A percentile compares a stretch with the other conserved stretches of the same genome.
These are phyloP conservation scores for Oryzias celebensis DNA, from an alignment of 2,113 vertebrate species.

Conservation along the genomic window DNA sequence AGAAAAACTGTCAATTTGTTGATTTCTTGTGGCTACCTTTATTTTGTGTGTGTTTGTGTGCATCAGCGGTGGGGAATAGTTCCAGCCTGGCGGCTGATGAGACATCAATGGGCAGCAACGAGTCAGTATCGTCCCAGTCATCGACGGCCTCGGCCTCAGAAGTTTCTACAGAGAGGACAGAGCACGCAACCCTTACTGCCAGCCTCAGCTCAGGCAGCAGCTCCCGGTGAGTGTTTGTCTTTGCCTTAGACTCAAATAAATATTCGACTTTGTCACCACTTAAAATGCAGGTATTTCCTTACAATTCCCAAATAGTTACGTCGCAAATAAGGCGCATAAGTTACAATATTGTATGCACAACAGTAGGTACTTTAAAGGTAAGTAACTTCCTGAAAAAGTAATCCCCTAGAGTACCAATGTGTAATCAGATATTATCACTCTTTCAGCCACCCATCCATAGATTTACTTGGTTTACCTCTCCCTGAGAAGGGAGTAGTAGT, in stretches of 20 bases:
- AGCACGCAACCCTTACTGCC: constrained; percentile 69
- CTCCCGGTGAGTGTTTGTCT: constrained; percentile 63
- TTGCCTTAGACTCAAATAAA: constrained; percentile 1
- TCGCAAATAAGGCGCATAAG: neutral
- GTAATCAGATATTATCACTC: too few relatives aligned
- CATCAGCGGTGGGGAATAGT: constrained; percentile 67
- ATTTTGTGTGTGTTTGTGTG: neutral
- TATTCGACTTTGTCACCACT: neutral
- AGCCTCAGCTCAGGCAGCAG: constrained; percentile 71
- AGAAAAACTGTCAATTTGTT: neutral
- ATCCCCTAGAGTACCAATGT: too few relatives aligned
- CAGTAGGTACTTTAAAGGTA: too few relatives aligned
- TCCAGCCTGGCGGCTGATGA: constrained; percentile 78
- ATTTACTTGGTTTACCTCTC: too few relatives aligned
- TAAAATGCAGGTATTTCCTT: neutral
- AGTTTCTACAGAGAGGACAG: constrained; percentile 74
- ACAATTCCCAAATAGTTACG: neutral
- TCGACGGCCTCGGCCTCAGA: constrained; percentile 78
- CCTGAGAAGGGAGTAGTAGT: too few relatives aligned
- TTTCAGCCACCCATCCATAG: too few relatives aligned
- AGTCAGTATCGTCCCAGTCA: constrained; percentile 92
- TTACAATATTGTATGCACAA: neutral
- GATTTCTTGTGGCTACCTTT: neutral
- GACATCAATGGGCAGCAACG: constrained; percentile 85
- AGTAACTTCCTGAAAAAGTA: too few relatives aligned